A percentile compares a stretch with the other conserved stretches of the same genome.
Evolutionary conservation across 2,797 vertebrate genomes (phyloP).

Genomic region (Nyctalus aviator): DNA sequence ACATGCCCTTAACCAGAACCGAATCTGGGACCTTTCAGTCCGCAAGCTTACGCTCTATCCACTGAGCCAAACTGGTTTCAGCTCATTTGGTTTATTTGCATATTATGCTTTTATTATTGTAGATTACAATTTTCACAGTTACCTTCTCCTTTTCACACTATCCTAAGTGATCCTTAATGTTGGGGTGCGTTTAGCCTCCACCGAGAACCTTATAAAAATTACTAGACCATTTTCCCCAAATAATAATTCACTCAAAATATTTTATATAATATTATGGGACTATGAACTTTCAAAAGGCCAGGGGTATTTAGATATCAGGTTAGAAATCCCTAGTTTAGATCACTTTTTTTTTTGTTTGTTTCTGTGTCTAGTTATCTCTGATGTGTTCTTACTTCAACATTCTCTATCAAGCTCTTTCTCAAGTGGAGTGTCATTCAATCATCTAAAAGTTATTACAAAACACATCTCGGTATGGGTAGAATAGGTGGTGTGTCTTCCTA

Average conservation of each 20-base stretch:
- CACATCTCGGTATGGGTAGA: too few relatives aligned
- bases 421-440: not conserved
- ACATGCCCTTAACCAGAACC: too few relatives aligned
- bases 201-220: not conserved
- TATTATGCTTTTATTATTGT: too few relatives aligned
- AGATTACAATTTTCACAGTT: not conserved
- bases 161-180: not conserved
- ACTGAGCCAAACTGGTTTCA: too few relatives aligned
- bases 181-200: not conserved
- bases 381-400: not conserved
- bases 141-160: not conserved
- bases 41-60: too few relatives aligned
- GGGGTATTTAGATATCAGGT: not conserved
- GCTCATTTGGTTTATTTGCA: too few relatives aligned
- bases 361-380: not conserved
- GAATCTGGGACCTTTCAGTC: too few relatives aligned
- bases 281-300: not conserved
- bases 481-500: not conserved
- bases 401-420: not conserved
- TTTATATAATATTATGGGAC: not conserved
- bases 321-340: not conserved
- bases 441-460: slow-evolving; percentile 5
- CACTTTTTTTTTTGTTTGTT: not conserved
- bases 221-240: not conserved
- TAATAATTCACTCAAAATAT: not conserved